These are phyloP conservation scores for Galemys pyrenaicus DNA, from an alignment of 2,113 vertebrate genomes.

Conservation along the genomic window DNA sequence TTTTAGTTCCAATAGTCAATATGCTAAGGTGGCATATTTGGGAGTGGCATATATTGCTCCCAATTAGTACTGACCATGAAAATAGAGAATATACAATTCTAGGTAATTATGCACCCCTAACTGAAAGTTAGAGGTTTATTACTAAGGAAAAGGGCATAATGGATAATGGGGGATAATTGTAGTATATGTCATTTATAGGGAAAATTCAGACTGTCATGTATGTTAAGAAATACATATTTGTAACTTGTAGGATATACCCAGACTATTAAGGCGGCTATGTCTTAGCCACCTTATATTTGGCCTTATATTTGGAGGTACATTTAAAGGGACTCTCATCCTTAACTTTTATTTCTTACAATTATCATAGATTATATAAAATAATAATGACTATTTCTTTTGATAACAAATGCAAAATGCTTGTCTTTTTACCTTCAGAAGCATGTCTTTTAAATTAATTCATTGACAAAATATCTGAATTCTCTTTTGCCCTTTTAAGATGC, in stretches of 20 bases:
- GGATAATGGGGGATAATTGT: not conserved
- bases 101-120: not conserved
- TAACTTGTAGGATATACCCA: not conserved
- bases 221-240: not conserved
- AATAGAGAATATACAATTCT: not conserved
- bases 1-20: no score
- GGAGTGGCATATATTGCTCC: no score
- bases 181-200: not conserved
- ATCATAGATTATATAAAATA: not conserved
- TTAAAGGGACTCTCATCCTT: not conserved
- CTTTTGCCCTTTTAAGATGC: not conserved
- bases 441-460: not conserved
- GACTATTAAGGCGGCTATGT: not conserved
- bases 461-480: not conserved
- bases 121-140: not conserved
- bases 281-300: not conserved
- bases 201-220: not conserved
- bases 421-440: slow-evolving; percentile 23
- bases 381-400: not conserved
- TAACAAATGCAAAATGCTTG: not conserved
- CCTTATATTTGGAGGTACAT: not conserved
- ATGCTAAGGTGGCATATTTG: no score
- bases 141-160: not conserved
- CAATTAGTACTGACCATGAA: not conserved
- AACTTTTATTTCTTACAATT: slow-evolving; percentile 36